Conservation (phyloP, 2,113 vertebrate genomes). For the Pithys albifrons region DNA sequence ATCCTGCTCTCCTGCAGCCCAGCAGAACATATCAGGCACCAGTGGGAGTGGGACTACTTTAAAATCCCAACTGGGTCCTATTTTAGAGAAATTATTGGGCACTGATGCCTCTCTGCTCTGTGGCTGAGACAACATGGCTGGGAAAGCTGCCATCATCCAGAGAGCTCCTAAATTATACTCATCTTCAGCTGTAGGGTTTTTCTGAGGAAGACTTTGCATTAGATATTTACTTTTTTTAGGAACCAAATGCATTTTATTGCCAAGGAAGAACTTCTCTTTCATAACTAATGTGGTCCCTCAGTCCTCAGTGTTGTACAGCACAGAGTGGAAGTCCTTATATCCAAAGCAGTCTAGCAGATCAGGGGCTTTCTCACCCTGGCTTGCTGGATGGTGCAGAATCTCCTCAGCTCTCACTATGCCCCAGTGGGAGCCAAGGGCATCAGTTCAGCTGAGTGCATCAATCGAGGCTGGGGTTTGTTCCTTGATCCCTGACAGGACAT, state of each 20-base stretch:
- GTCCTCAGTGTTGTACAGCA: not conserved
- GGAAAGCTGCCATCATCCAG: not conserved
- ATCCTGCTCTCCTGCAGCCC: not conserved
- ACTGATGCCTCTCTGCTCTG: not conserved
- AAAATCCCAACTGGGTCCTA: accelerated
- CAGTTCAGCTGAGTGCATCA: not conserved
- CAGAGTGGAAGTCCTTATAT: not conserved
- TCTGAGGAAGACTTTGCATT: not conserved
- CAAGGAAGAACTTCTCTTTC: not conserved
- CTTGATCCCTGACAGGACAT: not conserved
- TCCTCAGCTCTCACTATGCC: not conserved
- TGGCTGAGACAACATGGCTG: not conserved
- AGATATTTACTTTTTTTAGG: not conserved
- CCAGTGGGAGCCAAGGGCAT: not conserved
- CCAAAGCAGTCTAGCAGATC: not conserved
- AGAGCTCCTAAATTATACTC: not conserved
- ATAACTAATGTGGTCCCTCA: not conserved
- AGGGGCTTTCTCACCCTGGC: not conserved
- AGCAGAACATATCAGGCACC: not conserved
- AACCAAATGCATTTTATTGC: not conserved
- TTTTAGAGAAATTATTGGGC: not conserved
- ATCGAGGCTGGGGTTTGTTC: not conserved
- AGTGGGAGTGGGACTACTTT: not conserved
- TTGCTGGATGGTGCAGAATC: not conserved
- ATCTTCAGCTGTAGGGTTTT: not conserved